Evolutionary conservation across 1,140 invertebrate species (phyloP).

Genomic region (Drosophila simulans): DNA sequence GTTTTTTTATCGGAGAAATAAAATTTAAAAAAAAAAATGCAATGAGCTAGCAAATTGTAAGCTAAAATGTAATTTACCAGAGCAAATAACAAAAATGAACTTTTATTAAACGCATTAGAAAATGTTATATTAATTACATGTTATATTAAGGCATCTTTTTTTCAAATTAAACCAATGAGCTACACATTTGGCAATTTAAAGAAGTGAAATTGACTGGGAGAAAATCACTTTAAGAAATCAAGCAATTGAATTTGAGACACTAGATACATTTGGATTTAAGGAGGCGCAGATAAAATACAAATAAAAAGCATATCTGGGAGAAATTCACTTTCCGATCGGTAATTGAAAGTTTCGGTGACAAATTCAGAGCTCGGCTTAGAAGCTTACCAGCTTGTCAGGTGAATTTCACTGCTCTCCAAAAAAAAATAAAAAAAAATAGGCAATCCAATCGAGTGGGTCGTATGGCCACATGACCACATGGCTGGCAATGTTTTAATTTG

Average conservation of each 20-base stretch:
- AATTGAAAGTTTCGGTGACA: slow-evolving; percentile 43
- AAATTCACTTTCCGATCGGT: slow-evolving; percentile 34
- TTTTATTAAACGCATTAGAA: too few species aligned
- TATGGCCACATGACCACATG: slow-evolving; percentile 11
- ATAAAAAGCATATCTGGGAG: slow-evolving; percentile 13
- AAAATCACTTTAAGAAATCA: background rate
- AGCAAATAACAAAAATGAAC: too few species aligned
- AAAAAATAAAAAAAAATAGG: too few species aligned
- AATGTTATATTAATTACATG: too few species aligned
- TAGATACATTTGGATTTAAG: slow-evolving; percentile 15
- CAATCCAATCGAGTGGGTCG: slow-evolving; percentile 38
- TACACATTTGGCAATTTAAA: background rate
- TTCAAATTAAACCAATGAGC: background rate
- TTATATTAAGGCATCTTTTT: too few species aligned
- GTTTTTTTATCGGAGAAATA: background rate
- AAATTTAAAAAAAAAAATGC: background rate
- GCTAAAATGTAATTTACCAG: too few species aligned
- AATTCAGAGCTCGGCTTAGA: slow-evolving; percentile 37
- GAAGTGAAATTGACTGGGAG: background rate
- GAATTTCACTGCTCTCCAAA: slow-evolving; percentile 65
- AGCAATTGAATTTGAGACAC: slow-evolving; percentile 4
- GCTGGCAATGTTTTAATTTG: slow-evolving; percentile 72
- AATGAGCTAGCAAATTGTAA: background rate
- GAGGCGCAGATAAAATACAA: background rate
- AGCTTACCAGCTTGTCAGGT: slow-evolving; percentile 24